Percentiles rank a stretch among this genome's conserved stretches.
Conservation (phyloP, 2,888 invertebrate species). For the Tineola bisselliella region DNA sequence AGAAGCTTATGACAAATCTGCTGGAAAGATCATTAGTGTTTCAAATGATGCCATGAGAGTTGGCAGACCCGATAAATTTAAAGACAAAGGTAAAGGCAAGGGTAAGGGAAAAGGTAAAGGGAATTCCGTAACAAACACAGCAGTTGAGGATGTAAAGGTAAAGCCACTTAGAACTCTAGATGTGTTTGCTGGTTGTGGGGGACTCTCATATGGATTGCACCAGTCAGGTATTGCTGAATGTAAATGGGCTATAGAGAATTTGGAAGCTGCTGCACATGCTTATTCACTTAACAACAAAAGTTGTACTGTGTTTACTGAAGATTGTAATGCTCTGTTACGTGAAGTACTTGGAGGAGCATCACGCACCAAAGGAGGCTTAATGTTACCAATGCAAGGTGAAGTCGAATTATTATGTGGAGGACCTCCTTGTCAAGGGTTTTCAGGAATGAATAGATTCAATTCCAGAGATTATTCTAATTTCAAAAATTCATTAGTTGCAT, state of each 20-base stretch:
- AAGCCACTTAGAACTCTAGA: constrained; percentile 75
- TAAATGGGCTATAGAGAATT: constrained; percentile 84
- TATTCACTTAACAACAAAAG: constrained; percentile 79
- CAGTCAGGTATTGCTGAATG: constrained; percentile 75
- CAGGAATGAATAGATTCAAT: constrained; percentile 90
- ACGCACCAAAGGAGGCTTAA: constrained; percentile 57
- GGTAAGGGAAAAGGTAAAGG: constrained; percentile 71
- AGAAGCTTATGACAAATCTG: constrained; percentile 70
- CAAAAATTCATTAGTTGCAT: constrained; percentile 85
- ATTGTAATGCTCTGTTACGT: constrained; percentile 78
- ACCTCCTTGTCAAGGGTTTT: constrained; percentile 90
- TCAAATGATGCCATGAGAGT: constrained; percentile 68
- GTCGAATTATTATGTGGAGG: constrained; percentile 87
- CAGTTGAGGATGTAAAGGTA: constrained; percentile 35
- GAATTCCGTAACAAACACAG: constrained; percentile 23
- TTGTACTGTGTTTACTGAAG: constrained; percentile 81
- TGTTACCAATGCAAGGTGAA: constrained; percentile 78
- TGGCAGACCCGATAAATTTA: constrained; percentile 70
- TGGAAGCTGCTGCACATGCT: constrained; percentile 80
- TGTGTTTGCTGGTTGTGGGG: constrained; percentile 89
- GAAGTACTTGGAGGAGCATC: constrained; percentile 72
- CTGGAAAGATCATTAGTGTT: constrained; percentile 69
- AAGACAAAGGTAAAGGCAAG: constrained; percentile 74
- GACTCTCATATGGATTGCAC: constrained; percentile 78
- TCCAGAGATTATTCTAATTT: constrained; percentile 84